Percentiles rank a stretch among this genome's conserved stretches.
These are phyloP conservation scores for Epirrhoe tristata DNA, from an alignment of 2,888 invertebrate species.

Conservation along the genomic window DNA sequence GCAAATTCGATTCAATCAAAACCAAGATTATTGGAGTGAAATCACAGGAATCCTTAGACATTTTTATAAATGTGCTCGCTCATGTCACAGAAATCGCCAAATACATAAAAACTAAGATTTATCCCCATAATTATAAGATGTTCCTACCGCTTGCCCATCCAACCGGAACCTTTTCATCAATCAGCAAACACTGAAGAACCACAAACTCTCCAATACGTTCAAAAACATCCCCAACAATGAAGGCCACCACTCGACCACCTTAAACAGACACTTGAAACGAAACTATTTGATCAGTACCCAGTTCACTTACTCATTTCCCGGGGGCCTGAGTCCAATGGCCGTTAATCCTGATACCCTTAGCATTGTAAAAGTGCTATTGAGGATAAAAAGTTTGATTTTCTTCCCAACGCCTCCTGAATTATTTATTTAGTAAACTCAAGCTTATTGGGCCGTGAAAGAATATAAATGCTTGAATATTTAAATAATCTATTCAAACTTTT, in stretches of 20 bases:
- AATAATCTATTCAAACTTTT: conserved; percentile 40
- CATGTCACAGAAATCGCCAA: not conserved
- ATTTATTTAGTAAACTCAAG: conserved; percentile 67
- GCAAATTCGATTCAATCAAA: no score
- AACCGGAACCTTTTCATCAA: conserved; percentile 1
- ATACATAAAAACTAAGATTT: not conserved
- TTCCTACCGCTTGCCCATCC: not conserved
- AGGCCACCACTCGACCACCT: conserved; percentile 33
- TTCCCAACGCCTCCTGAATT: conserved; percentile 65
- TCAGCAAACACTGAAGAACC: conserved; percentile 11
- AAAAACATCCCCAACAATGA: conserved; percentile 28
- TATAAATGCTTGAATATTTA: conserved; percentile 60
- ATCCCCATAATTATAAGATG: not conserved
- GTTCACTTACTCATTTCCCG: conserved; percentile 37
- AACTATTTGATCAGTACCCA: conserved; percentile 47
- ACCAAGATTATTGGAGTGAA: no score
- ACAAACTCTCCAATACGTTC: conserved; percentile 18
- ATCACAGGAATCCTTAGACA: no score
- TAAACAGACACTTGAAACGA: conserved; percentile 43
- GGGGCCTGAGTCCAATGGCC: conserved; percentile 48
- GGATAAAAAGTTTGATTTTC: conserved; percentile 65
- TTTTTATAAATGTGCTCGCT: no score
- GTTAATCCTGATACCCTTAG: conserved; percentile 56
- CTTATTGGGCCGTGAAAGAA: conserved; percentile 55
- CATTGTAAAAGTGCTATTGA: conserved; percentile 62